Conservation (phyloP, 92 coral and sea anemone species). For the Nematostella vectensis region DNA sequence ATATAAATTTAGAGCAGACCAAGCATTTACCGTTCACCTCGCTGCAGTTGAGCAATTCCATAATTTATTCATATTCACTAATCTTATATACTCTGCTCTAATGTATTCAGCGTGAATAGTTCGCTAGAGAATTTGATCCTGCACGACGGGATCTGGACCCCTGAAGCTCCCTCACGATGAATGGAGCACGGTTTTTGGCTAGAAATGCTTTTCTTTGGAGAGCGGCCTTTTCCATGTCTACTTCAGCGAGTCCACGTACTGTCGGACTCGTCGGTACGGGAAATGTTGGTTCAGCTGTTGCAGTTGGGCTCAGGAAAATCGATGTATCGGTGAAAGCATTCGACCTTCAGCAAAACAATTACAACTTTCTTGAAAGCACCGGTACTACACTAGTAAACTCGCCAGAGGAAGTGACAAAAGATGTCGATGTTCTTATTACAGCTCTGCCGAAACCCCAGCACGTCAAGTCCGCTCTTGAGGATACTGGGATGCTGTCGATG, state of each 20-base stretch:
- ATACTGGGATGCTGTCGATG: constrained; percentile 20
- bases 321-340: constrained; percentile 27
- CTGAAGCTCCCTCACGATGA: no score
- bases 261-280: constrained; percentile 56
- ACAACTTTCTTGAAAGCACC: constrained; percentile 16
- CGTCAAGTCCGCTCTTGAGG: constrained; percentile 45
- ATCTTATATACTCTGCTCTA: no score
- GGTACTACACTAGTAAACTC: constrained; percentile 19
- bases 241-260: background rate
- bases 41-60: no score
- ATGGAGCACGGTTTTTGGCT: no score
- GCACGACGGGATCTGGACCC: no score
- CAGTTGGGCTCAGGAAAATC: constrained; percentile 32
- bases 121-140: no score
- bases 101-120: no score
- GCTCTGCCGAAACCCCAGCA: constrained; percentile 66
- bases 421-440: constrained; percentile 41
- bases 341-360: constrained; percentile 9
- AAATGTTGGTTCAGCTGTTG: constrained; percentile 40
- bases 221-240: no score
- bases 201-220: no score
- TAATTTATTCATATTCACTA: no score
- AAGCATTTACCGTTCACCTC: no score
- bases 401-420: constrained; percentile 31
- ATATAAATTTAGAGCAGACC: no score